Evolutionary conservation across 1,140 invertebrate species (phyloP), one percentile per base, ranked within the genome.

Genomic region (Euglossa dilemma): DNA sequence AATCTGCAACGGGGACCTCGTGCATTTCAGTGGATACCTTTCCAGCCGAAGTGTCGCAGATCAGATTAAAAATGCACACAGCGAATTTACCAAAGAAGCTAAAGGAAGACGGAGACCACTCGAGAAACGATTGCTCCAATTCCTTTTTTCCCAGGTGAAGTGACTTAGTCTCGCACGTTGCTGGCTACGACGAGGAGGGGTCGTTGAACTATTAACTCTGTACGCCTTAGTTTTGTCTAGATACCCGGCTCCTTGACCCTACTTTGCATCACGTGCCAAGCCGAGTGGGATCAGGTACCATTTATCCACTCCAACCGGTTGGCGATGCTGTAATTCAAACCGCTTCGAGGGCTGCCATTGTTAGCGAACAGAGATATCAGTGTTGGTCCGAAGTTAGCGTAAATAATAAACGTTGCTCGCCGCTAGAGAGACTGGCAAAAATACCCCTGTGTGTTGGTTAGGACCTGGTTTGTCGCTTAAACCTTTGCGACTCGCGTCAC

Each of bases 291-390:
- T 89, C 71, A 81, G 78, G 75, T 89, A 89, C 67, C 85, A 88
- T 89, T 88, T 86, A 89, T 88, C 74, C 85, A 72, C 77, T 86
- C 80, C 64, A 75, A 79, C 87, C 74, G 79, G 84, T 87, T 77
- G 78, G 36, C 87, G 61, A 80, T 80, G 75, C 57, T 73, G 85
- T 89, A 88, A 89, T 89, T 89, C 78, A 87, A 89, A 59, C 78
- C 61, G 63, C 66, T 85, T 85, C 81, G 79, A 84, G 77, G 74
- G 72, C 28, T 59, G 64, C 75, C 72, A 87, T 84, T 87, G 86
- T 87, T 73, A 76, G 61, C 70, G 23, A 63, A 61, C 59, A n/a
- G 82, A 87, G 81, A 80, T 80, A 84, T 87, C 71, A 74, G 59
- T 83, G 71, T 83, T 75, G 52, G 20, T 1, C 63, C 47, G 45